phyloP scores from a whole-genome alignment of 1,140 invertebrate species.

The Pinna nobilis region DNA sequence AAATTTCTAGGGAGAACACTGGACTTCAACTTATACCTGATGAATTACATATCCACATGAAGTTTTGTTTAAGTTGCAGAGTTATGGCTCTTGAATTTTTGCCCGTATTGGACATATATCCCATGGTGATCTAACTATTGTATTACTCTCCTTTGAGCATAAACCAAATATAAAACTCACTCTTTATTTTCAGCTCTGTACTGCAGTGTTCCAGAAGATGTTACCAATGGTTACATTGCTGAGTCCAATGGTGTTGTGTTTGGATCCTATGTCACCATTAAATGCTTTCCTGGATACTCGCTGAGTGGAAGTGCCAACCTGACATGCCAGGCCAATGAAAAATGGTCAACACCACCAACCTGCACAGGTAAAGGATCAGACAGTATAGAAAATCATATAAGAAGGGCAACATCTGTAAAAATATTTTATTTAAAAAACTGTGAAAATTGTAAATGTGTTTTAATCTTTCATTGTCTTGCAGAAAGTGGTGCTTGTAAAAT shows the following conservation, averaged over 20 bases:
- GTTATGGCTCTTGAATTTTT: too few relatives aligned
- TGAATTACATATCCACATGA: too few relatives aligned
- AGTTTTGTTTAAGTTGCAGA: too few relatives aligned
- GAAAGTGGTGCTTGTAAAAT: too few relatives aligned
- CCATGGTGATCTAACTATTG: neutral
- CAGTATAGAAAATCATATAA: neutral
- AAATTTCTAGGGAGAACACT: too few relatives aligned
- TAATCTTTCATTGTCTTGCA: too few relatives aligned
- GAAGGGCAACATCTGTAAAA: neutral
- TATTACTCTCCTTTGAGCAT: neutral
- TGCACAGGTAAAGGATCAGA: constrained; percentile 42
- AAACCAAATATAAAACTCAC: neutral
- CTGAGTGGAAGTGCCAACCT: constrained; percentile 32
- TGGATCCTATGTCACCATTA: constrained; percentile 20
- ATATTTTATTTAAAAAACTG: too few relatives aligned
- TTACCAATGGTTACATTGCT: constrained; percentile 40
- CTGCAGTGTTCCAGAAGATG: constrained; percentile 33
- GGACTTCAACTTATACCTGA: too few relatives aligned
- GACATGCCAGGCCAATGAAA: constrained; percentile 38
- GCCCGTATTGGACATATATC: too few relatives aligned
- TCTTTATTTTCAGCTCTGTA: constrained; percentile 28
- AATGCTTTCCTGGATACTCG: constrained; percentile 55
- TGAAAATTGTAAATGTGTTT: too few relatives aligned
- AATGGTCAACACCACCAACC: constrained; percentile 43
- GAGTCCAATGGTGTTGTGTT: constrained; percentile 27